Base-by-base conservation (phyloP, 2,113 vertebrate genomes). In the Spea bombifrons region DNA sequence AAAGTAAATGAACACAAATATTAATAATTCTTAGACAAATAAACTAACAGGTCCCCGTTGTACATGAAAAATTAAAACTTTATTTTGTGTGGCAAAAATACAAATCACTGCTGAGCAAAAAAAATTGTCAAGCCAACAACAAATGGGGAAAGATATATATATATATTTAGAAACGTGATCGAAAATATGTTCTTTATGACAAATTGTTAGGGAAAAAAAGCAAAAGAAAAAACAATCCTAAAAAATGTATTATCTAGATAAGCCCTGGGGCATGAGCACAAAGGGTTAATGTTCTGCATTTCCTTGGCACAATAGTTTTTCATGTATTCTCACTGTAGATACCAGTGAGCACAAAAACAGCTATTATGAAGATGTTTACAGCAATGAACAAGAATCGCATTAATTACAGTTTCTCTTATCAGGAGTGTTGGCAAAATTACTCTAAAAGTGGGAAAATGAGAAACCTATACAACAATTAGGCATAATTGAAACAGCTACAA, bases 21-120 rank as follows among this genome's bases (percentile, higher is more conserved):
- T 80, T 80, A 80, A 80, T 80, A 80, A 73, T 73, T 80, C 78
- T 61, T 44, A 68, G 55, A 73, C 78, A 80, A 73, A 80, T 67
- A 73, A 79, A 47, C 65, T 76, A 77, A 70, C 69, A 17, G 66
- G 77, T 79, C 77, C 70, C 70, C n/a, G 12, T n/a, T 61, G 64
- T 67, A 74, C 78, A 68, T 49, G 65, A 59, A 55, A 74, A 66
- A 13, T 72, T 46, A 30, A 17, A 73, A 50, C 17, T 30, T 49
- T 44, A 64, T 74, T 46, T 30, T 65, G 16, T 48, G 44, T 66
- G 70, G 49, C 77, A 67, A 45, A 10, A 70, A 70, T 49, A 43
- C 10, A 59, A 7, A 12, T 53, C 55, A 49, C 61, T 70, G 53
- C 63, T 55, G 44, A 76, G 49, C 70, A 61, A 66, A 55, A 74